Evolutionary conservation across 2,797 vertebrate genomes (phyloP), one percentile per base, ranked within the genome.

Genomic region (Acrocephalus scirpaceus): DNA sequence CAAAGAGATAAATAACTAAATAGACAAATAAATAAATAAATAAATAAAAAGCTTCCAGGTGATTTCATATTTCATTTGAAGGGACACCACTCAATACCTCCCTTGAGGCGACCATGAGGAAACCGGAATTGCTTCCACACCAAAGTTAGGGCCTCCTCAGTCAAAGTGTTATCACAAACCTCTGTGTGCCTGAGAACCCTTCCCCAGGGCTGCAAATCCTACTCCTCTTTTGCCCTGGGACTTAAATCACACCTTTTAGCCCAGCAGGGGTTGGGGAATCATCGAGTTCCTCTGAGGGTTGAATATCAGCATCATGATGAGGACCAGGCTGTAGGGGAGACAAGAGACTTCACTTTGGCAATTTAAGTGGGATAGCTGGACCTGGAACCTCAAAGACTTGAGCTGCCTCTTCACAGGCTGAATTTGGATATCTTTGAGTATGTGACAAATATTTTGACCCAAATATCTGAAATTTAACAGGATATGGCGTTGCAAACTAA

Each of bases 261-360:
- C 21, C 54, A 75, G 34, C 25, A 66, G 6, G 30, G n/a, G 4
- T 2, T 20, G 29, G 9, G 14, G 10, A 56, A 42, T 2, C 45
- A n/a, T 1, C 0, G 2, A 60, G 19, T 8, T 56, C 27, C 61
- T 74, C 38, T 5, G 5, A n/a, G 13, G 7, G 6, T 9, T 9
- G 7, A 9, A 14, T n/a, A n/a, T 36, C 53, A 66, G 7, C 40
- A 47, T 11, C 5, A 0, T 3, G 3, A 3, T 19, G 13, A 66
- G 15, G 14, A 29, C 7, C 26, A 44, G 12, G 1, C 23, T n/a
- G 7, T 2, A 18, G 8, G 16, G 10, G 50, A 78, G 45, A 15
- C 6, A 29, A 38, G 11, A 69, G 7, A 42, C 11, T 53, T 50
- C 54, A 17, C 20, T 30, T 30, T 16, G 23, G 42, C 36, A 73